Percentiles rank a stretch among this genome's conserved stretches.
Conservation (phyloP, 2,888 invertebrate species). For the Mythimna pallens region DNA sequence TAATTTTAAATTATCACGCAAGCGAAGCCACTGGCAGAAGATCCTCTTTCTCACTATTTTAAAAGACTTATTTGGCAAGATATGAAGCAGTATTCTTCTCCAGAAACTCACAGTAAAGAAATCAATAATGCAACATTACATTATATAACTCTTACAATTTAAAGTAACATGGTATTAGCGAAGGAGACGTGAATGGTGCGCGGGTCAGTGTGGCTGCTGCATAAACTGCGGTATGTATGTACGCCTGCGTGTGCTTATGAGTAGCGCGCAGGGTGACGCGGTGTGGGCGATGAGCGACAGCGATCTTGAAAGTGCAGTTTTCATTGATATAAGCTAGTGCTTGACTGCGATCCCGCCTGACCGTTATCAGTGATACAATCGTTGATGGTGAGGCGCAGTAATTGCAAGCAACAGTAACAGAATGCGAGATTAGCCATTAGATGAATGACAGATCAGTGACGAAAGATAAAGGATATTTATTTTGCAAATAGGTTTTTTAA, state of each 20-base stretch:
- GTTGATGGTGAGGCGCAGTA: too few species aligned
- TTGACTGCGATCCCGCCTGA: too few species aligned
- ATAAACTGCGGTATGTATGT: slow-evolving; percentile 65
- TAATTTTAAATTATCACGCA: too few species aligned
- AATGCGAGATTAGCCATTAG: too few species aligned
- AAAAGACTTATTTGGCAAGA: neutral
- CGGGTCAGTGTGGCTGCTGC: slow-evolving; percentile 65
- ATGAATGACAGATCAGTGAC: too few species aligned
- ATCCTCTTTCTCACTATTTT: too few species aligned
- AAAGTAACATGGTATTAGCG: slow-evolving; percentile 42
- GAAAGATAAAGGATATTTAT: too few species aligned
- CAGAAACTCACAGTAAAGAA: neutral
- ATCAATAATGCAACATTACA: slow-evolving; percentile 2
- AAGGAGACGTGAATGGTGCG: slow-evolving; percentile 29
- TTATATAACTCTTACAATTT: slow-evolving; percentile 19
- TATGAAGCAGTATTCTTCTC: neutral
- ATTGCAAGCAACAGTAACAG: too few species aligned
- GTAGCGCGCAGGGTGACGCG: slow-evolving; percentile 33
- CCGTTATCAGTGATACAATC: too few species aligned
- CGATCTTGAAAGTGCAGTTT: slow-evolving; percentile 6
- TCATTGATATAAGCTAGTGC: too few species aligned
- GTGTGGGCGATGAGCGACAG: slow-evolving; percentile 30
- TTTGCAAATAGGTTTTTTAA: too few species aligned
- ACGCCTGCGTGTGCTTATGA: slow-evolving; percentile 60
- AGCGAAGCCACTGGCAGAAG: too few species aligned